Evolutionary conservation across 2,113 vertebrate genomes (phyloP).

Genomic region (Pitta sordida): DNA sequence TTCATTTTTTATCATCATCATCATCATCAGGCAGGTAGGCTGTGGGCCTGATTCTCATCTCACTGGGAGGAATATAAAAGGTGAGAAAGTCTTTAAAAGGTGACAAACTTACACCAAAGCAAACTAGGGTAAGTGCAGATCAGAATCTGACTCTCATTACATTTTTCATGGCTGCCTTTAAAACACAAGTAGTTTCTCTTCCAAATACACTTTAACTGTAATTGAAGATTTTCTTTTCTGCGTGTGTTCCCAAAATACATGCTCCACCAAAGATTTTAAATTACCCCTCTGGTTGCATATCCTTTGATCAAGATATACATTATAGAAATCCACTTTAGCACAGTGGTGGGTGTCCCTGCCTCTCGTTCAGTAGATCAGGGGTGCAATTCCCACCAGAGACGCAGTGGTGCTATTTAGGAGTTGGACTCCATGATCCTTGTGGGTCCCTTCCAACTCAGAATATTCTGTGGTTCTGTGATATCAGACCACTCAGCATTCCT

Average conservation of each 20-base stretch:
- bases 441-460: too few relatives aligned
- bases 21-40: slow-evolving; percentile 26
- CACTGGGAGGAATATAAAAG: neutral
- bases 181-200: slow-evolving; percentile 13
- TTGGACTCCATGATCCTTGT: too few relatives aligned
- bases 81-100: neutral
- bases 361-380: too few relatives aligned
- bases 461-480: too few relatives aligned
- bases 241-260: slow-evolving; percentile 18
- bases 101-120: neutral
- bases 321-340: too few relatives aligned
- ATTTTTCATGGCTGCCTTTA: neutral
- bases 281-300: neutral
- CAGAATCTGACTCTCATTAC: neutral
- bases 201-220: slow-evolving; percentile 3
- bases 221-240: neutral
- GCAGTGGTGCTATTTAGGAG: too few relatives aligned
- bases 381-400: too few relatives aligned
- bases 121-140: neutral
- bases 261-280: neutral
- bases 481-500: too few relatives aligned
- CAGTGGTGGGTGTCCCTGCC: too few relatives aligned
- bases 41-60: neutral
- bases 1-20: slow-evolving; percentile 36
- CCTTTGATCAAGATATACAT: neutral